Base-by-base conservation (phyloP, 2,113 vertebrate species). In the Acanthisitta chloris region DNA sequence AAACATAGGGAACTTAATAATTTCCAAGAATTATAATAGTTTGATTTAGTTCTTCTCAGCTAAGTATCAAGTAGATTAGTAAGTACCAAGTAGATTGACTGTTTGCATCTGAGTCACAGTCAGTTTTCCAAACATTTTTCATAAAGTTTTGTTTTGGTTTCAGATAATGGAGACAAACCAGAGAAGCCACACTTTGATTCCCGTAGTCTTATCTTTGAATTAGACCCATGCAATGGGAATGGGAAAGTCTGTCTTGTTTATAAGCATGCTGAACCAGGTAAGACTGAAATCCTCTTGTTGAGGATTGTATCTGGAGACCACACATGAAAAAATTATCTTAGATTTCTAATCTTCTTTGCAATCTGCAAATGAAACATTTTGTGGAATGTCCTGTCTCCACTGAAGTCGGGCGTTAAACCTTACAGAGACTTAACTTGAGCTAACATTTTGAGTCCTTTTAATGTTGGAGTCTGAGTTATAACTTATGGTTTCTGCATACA, bases 221-320 rank as follows among this genome's bases (percentile, higher is more conserved):
- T 99, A 95, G 99, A 99, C 92, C 97, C 98, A 11, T 99, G 99
- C 71, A 98, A 97, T 19, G 99, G 99, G 23, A 99, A 98, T 91
- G 99, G 99, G 45, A 99, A 99, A 94, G 99, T 99, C 73, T 99
- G 99, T 91, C 98, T 99, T 18, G 99, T 99, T 95, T 99, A 99
- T 97, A 99, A 99, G 94, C 98, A 97, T 33, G 97, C 98, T 95
- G 98, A 98, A 57, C 97, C 98, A 98, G 99, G 99, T 99, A 97
- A 89, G 81, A 78, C 25, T 62, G 45, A 77, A 77, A 85, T 2
- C 57, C 7, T 85, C n/a, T 48, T 55, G 1, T 48, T 73, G 17
- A 33, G 21, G 8, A 20, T 65, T 79, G 7, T 81, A 12, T 49
- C 29, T 92, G n/a, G 16, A 71, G 38, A 31, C 19, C 33, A 33